Conservation (phyloP, 2,113 vertebrate species). For the Theristicus caerulescens region DNA sequence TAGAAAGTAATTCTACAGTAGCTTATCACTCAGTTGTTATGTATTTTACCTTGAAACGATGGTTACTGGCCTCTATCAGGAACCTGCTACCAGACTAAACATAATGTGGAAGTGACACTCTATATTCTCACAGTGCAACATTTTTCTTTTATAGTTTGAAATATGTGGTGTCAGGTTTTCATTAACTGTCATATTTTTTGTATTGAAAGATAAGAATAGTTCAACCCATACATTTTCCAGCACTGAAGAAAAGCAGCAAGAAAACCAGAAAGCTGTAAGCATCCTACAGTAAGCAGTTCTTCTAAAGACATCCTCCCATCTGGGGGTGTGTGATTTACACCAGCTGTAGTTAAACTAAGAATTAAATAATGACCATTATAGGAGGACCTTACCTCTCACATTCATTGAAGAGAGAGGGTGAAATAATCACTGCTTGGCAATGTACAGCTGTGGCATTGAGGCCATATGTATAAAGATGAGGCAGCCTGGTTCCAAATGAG, state of each 20-base stretch:
- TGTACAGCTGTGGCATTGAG: not conserved
- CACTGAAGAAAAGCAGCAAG: not conserved
- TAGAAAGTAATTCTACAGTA: not conserved
- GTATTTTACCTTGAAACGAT: not conserved
- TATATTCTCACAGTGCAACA: not conserved
- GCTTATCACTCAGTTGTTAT: not conserved
- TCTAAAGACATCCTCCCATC: not conserved
- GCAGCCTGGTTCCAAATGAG: not conserved
- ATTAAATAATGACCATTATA: not conserved
- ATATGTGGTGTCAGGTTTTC: not conserved
- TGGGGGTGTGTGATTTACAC: accelerated
- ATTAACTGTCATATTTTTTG: not conserved
- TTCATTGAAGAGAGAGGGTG: not conserved
- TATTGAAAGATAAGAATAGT: not conserved
- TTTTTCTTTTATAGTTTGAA: not conserved
- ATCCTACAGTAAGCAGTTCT: not conserved
- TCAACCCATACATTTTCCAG: not conserved
- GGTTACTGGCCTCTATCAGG: not conserved
- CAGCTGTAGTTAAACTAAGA: not conserved
- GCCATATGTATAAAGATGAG: not conserved
- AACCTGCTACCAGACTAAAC: not conserved
- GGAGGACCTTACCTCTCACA: not conserved
- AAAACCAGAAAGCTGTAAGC: not conserved
- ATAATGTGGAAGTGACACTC: not conserved
- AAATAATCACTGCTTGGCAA: not conserved